Evolutionary conservation across 2,113 vertebrate genomes (phyloP), one percentile per base, ranked within the genome.

Genomic region (Paracanthobrama guichenoti): DNA sequence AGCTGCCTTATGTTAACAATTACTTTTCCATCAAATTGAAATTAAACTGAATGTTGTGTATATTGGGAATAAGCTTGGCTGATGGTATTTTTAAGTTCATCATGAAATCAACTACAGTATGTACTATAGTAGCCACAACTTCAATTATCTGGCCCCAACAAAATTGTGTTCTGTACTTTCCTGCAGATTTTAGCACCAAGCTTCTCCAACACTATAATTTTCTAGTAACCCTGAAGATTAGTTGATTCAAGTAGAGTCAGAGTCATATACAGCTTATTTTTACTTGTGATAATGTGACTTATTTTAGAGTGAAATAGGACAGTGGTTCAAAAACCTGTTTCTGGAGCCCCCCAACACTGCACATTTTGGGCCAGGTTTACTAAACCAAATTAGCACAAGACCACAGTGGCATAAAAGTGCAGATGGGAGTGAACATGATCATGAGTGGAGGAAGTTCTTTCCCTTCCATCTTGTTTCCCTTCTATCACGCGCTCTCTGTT

Each of bases 61-160:
- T 86, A 88, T 79, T 74, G 22, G 31, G 31, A 80, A 87, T 86
- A 62, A 87, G 85, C 4, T 79, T 75, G 67, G 26, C 42, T 24
- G 42, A 46, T 46, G 42, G 42, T 7, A 73, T 73, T 46, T 42
- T 71, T 69, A n/a, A 39, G 18, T 39, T 69, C 31, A 39, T 39
- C 0, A 39, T 22, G 4, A 39, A 35, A 66, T 42, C 35, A 10
- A 42, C 22, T 10, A 6, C 35, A n/a, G n/a, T n/a, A 2, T 69
- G 22, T 39, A 8, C 39, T 44, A n/a, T 44, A 11, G 69, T 13
- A 72, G 67, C 35, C 39, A n/a, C 39, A 1, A 42, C 0, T 44
- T 44, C 16, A 71, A n/a, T 12, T 44, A 35, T 71, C 67, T 44
- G 10, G 0, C 35, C 67, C 31, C 28, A 39, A 11, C 3, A 39